Conservation (phyloP, 1,140 invertebrate species). For the Drosophila grimshawi region DNA sequence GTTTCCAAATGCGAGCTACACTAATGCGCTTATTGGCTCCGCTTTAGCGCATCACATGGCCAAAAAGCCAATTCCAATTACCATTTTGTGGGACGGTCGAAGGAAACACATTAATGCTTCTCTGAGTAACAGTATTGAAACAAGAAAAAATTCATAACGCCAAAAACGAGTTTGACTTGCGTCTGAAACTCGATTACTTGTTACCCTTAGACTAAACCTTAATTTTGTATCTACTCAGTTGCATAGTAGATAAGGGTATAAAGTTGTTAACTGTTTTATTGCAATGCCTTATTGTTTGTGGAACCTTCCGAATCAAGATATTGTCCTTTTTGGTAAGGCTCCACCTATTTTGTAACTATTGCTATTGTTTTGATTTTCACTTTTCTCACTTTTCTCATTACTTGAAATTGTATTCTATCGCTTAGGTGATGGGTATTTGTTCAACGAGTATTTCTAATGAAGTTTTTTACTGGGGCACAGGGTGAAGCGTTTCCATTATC, state of each 20-base stretch:
- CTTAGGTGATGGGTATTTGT: not conserved
- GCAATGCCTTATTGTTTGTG: no score
- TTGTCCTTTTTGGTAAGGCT: no score
- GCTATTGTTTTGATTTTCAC: no score
- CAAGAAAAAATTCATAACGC: not conserved
- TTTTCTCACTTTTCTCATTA: not conserved
- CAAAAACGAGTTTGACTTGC: not conserved
- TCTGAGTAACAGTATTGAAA: constrained; percentile 3
- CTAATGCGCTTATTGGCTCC: constrained; percentile 71
- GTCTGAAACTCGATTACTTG: no score
- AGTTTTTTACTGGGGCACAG: constrained; percentile 19
- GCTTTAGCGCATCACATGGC: constrained; percentile 31
- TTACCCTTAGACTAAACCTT: no score
- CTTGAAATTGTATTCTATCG: not conserved
- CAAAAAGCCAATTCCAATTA: constrained; percentile 14
- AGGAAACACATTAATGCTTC: constrained; percentile 10
- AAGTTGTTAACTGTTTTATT: no score
- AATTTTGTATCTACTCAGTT: no score
- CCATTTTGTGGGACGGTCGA: constrained; percentile 8
- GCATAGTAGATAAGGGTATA: no score
- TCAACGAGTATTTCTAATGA: constrained; percentile 14
- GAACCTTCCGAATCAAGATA: no score
- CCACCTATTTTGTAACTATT: no score
- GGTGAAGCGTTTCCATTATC: constrained; percentile 35
- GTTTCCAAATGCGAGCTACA: constrained; percentile 50